Base-by-base conservation (phyloP, 2,797 vertebrate genomes). In the Eospalax fontanierii region DNA sequence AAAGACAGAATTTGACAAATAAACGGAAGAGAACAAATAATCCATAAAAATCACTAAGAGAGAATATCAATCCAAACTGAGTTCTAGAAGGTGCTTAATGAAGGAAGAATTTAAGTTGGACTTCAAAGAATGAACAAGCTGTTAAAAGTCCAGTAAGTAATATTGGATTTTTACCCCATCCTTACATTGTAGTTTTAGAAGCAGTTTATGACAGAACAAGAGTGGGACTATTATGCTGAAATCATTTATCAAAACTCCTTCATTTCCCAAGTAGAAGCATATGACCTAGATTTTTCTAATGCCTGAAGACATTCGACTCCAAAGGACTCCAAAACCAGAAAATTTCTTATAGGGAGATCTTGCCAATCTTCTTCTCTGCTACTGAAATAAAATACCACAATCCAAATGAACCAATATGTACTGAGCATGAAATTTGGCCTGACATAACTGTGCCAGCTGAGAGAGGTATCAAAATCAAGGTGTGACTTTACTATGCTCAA, bases 261-360 rank as follows among this genome's bases (percentile, higher is more conserved):
- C 54, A 79, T 33, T 73, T 95, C 59, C 86, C 16, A 90, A 96
- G 81, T 76, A 96, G 70, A 66, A 15, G 59, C 35, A 70, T 46
- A 81, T 7, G 19, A 70, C 30, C 96, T 79, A 92, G 85, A 95
- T 94, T 92, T 95, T 94, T 89, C 38, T n/a, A 95, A 83, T 86
- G 28, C 70, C 38, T 93, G 92, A 95, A 96, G 93, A 96, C 10
- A 87, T 26, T 95, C 90, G 70, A 94, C 73, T 78, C 91, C 46
- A 94, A 96, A 95, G 95, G 50, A 54, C 50, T 54, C 73, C 19
- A 63, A 33, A 82, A 6, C 50, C 1, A 63, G 24, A 28, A 28
- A 82, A 46, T 59, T 85, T 0, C 96, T 90, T 95, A 28, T 80
- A 89, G 73, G 84, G 92, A 90, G 24, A 71, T 80, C 59, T 89